phyloP scores from a whole-genome alignment of 2,797 vertebrate species.

The Pangasius macronema region DNA sequence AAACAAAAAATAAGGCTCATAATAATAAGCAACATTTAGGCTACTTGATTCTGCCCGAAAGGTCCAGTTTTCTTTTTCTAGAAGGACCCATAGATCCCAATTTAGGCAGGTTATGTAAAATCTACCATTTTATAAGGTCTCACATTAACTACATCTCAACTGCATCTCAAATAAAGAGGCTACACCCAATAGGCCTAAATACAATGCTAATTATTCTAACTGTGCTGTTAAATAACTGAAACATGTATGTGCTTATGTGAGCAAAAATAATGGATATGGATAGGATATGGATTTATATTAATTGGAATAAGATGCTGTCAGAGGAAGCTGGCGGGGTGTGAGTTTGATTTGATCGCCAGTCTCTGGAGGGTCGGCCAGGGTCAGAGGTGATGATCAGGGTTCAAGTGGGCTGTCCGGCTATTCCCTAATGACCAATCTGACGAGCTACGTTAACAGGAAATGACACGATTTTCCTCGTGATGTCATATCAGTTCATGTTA shows the following conservation, averaged over 20 bases:
- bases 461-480: conserved; percentile 14
- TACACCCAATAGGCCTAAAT: background rate
- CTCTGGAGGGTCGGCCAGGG: conserved; percentile 54
- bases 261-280: background rate
- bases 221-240: background rate
- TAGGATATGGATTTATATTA: background rate
- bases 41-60: background rate
- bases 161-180: background rate
- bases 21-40: background rate
- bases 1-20: background rate
- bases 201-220: background rate
- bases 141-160: background rate
- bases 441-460: conserved; percentile 43
- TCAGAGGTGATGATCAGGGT: conserved; percentile 57
- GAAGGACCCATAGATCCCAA: background rate
- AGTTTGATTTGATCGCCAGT: conserved; percentile 38
- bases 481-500: background rate
- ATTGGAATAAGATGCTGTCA: conserved; percentile 8
- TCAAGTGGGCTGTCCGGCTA: conserved; percentile 60
- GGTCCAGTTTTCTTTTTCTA: background rate
- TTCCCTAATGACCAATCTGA: conserved; percentile 63
- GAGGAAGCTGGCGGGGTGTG: conserved; percentile 5
- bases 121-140: background rate
- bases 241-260: background rate
- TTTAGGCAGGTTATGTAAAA: background rate